Base-by-base conservation (phyloP, 2,113 vertebrate species). In the Dipodomys ordii region DNA sequence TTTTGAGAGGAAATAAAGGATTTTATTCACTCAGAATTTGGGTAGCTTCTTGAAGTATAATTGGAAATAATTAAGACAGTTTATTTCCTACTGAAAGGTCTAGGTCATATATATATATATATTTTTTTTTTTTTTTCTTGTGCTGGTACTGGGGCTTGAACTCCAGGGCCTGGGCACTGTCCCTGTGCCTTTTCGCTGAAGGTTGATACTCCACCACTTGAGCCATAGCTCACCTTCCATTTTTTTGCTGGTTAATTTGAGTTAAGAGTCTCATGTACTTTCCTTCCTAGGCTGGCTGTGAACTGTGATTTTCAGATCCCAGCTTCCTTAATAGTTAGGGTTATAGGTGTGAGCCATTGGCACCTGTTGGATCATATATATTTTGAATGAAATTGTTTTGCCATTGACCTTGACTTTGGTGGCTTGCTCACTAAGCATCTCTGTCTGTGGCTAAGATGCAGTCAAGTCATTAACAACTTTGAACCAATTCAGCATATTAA, bases 61-160 rank as follows among this genome's bases (percentile, higher is more conserved):
- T 95, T 96, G 95, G 65, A 93, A 97, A 93, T 94, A 64, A 94
- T 96, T 94, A 91, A 96, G 91, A 95, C 72, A 95, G 88, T 49
- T 83, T 83, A 94, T 91, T 93, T 95, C 69, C 60, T 91, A 49
- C 57, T 94, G 81, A 92, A 82, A 96, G 83, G 44, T 46, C 94
- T 79, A 69, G 95, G 88, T 93, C 92, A 92, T 92, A 35, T 92
- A 32, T 57, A 57, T 57, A 15, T 57, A 15, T 57, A 15, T 57
- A 13, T n/a, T n/a, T n/a, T n/a, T n/a, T n/a, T n/a, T n/a, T n/a
- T n/a, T n/a, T 13, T 57, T 18, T 57, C 15, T 57, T 57, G 53
- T 57, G 12, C 13, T 57, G 53, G 53, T 57, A 13, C 53, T 13
- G 53, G 53, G 53, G 53, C 53, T 57, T 57, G 15, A 57, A 57